phyloP scores from a whole-genome alignment of 2,113 vertebrate genomes.

The Peromyscus leucopus region DNA sequence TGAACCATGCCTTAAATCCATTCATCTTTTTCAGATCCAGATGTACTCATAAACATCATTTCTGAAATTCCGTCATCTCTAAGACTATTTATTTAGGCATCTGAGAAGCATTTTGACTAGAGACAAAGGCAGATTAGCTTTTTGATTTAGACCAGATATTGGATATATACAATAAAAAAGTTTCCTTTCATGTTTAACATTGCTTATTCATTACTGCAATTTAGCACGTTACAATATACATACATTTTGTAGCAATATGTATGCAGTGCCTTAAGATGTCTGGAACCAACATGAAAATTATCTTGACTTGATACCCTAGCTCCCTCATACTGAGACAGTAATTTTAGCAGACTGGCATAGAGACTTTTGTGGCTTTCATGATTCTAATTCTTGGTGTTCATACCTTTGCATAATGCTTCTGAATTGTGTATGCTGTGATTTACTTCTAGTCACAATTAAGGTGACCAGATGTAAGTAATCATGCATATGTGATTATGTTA shows the following conservation, averaged over 20 bases:
- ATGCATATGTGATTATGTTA: not conserved
- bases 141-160: not conserved
- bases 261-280: not conserved
- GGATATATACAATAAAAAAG: not conserved
- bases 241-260: not conserved
- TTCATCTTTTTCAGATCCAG: not conserved
- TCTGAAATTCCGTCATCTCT: not conserved
- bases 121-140: not conserved
- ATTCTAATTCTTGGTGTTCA: not conserved
- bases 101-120: constrained; percentile 21
- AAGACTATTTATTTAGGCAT: not conserved
- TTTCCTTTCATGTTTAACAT: not conserved
- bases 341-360: constrained; percentile 19
- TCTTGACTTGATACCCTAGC: not conserved
- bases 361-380: not conserved
- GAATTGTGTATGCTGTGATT: not conserved
- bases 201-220: not conserved
- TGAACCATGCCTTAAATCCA: not conserved
- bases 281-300: constrained; percentile 36
- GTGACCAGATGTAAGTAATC: not conserved
- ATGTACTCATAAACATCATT: not conserved
- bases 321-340: not conserved
- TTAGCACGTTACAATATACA: not conserved
- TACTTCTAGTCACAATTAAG: constrained; percentile 8
- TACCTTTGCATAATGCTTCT: not conserved